Evolutionary conservation across 1,140 invertebrate species (phyloP), one percentile per base, ranked within the genome.

Genomic region (Caenorhabditis remanei): DNA sequence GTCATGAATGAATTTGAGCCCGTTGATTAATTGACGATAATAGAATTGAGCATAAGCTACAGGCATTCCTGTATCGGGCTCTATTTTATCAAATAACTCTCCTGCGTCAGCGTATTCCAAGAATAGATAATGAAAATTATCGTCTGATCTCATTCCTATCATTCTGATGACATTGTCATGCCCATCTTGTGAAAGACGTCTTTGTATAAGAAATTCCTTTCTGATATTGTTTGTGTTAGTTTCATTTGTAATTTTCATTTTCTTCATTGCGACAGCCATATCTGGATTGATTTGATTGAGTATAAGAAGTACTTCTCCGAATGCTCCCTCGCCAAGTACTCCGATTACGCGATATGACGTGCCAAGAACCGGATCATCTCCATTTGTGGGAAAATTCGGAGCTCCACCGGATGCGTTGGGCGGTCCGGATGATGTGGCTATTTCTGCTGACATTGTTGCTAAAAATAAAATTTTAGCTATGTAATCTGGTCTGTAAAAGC

Each of bases 11-110:
- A 55, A 88, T 32, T 75, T 53, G 13, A 88, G 40, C 24, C 87
- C 87, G 11, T 40, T 6, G 13, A 88, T 85, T 2, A 88, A 58
- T 43, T 88, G 87, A 13, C 41, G 32, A 67, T 82, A 88, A 61
- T 88, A 88, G 40, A 65, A 75, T 24, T 85, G 75, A 4, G 87
- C 87, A 14, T 58, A 21, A 5, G 40, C 24, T n/a, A 63, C 21
- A n/a, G 87, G n/a, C 21, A 88, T 75, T 61, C 87, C 87, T 16
- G n/a, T 19, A 40, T 88, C 87, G 9, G 87, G 87, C 24, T 88
- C 87, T 88, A 88, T 88, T 83, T 88, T 71, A 43, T 88, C 87
- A 48, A 88, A 88, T 19, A 88, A 53, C 55, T 88, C 87, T 85
- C 87, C 87, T 2, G 84, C 84, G 40, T 88, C 87, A n/a, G 87